Base-by-base conservation (phyloP, 2,888 invertebrate species). In the Erebia epiphron region DNA sequence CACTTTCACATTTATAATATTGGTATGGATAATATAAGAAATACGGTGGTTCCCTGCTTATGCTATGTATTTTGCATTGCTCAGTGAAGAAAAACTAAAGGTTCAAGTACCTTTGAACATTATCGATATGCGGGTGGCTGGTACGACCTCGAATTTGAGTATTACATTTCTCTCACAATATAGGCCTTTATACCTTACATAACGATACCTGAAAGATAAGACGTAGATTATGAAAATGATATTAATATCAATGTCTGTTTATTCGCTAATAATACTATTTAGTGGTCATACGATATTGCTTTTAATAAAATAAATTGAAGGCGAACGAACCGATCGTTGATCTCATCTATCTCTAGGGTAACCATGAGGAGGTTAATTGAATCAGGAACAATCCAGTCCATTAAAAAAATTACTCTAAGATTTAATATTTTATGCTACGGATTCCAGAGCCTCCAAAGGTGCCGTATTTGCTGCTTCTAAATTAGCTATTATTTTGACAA, bases 321-420 rank as follows among this genome's bases (percentile, higher is more conserved):
- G 86, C 77, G 83, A 85, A 83, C 80, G 79, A 78, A 77, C 77
- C 75, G 76, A 76, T 73, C 74, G 70, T 67, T 86, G 84, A 86
- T 84, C 83, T 86, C 82, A 85, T 71, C 71, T 75, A 78, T 78
- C 81, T 49, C 11, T 49, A 49, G 49, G 14, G 50, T 9, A 21
- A 26, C 50, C 16, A 11, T 35, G 2, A 1, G 62, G 21, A 13
- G 16, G 7, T 57, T 14, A 57, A 61, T 18, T n/a, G 14, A 50
- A 26, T 13, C 18, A 14, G 14, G 21, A 49, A 1, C 8, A 41
- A 58, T 41, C 3, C 8, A n/a, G 14, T 58, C 9, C 1, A 8
- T n/a, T 26, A 58, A 58, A 26, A 21, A 58, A 35, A 14, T 49
- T 35, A 26, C 26, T 26, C 21, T 21, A 21, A 21, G 21, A 21